These are phyloP conservation scores for Huso huso DNA, from an alignment of 2,797 vertebrate species.

Conservation along the genomic window DNA sequence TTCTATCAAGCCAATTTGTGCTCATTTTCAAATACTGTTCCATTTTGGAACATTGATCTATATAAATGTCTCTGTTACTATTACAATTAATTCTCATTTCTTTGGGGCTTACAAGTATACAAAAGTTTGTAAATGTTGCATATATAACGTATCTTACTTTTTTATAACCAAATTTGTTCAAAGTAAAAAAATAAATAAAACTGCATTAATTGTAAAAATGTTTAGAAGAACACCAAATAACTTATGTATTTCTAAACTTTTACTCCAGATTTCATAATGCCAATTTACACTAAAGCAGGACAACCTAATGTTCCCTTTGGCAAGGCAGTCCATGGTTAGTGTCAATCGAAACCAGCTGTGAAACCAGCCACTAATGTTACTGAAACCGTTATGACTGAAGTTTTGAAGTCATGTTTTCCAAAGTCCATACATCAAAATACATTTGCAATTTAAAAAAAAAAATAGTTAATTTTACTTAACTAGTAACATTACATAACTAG, in stretches of 20 bases:
- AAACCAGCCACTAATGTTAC: too few species aligned
- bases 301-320: too few species aligned
- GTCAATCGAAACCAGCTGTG: too few species aligned
- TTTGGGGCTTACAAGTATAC: not conserved
- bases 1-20: constrained; percentile 8
- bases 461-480: too few species aligned
- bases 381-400: too few species aligned
- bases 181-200: not conserved
- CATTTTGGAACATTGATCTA: not conserved
- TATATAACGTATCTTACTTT: too few species aligned
- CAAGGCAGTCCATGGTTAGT: too few species aligned
- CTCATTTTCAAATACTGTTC: constrained; percentile 15
- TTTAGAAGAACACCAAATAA: not conserved
- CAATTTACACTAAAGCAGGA: too few species aligned
- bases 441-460: too few species aligned
- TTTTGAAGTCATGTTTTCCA: too few species aligned
- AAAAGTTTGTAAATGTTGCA: not conserved
- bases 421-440: too few species aligned
- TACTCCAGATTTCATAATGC: not conserved
- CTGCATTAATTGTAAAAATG: not conserved
- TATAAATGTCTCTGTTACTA: constrained; percentile 11
- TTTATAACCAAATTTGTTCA: not conserved
- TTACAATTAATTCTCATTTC: constrained; percentile 15
- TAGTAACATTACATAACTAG: too few species aligned
- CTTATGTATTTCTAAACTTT: not conserved